Evolutionary conservation across 2,888 invertebrate species (phyloP), one percentile per base, ranked within the genome.

Genomic region (Perdita meconis): DNA sequence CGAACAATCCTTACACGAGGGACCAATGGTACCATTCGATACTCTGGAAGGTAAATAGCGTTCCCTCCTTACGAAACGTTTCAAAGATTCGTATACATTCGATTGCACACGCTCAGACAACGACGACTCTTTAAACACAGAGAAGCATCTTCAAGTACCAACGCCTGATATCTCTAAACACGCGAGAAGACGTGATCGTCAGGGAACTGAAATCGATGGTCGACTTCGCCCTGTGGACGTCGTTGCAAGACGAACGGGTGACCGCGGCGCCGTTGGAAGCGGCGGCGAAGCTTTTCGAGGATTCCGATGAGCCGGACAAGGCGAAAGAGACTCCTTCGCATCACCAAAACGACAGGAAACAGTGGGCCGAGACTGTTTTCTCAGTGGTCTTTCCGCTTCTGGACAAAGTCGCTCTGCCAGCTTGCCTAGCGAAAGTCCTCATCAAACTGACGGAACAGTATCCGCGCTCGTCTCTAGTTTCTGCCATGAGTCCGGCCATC

Each of bases 1-100:
- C 96, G 40, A 95, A 95, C 88, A 96, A 96, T 89, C 95, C 95
- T 51, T 96, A 96, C 89, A 94, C 96, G n/a, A 93, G 97, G 90
- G 96, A 97, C 93, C 96, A 97, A 92, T 97, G 96, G 96, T 95
- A 95, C 82, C 95, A 96, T 90, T 96, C 97, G 64, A 95, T 97
- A 87, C 93, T 95, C 77, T 97, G 96, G 96, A 95, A 95, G 94
- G 96, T 96, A 92, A 85, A 38, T 66, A n/a, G n/a, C n/a, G n/a
- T 13, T 8, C 4, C 34, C 4, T 24, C 12, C 1, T 22, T 16
- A 13, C 5, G n/a, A 55, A 30, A 30, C 6, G 3, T 6, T 30
- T 2, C 2, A 6, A 30, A 30, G 6, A 4, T 30, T 30, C 30
- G 30, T 30, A 53, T 19, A 13, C 10, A 4, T 12, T 38, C 12